Evolutionary conservation across 2,888 invertebrate genomes (phyloP), one percentile per base, ranked within the genome.

Genomic region (Lasioglossum calceatum): DNA sequence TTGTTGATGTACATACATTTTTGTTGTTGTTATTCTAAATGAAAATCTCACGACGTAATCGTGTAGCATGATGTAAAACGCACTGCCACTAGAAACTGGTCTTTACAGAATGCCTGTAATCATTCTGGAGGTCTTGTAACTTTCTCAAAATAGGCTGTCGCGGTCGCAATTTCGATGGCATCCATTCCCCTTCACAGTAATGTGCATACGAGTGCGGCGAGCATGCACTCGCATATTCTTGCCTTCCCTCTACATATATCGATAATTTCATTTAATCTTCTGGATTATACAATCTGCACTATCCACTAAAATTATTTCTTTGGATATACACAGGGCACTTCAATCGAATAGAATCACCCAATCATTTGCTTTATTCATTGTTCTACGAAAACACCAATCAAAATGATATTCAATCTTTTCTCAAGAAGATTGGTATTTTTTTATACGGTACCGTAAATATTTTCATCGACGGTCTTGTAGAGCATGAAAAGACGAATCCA

Each of bases 71-170:
- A 71, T n/a, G 84, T 80, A 72, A 79, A 77, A 76, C 73, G 73
- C 54, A 74, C 77, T 79, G 64, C 39, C 73, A 76, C 75, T 36
- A 73, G n/a, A 67, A 16, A 44, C 50, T 47, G 58, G 73, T 44
- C 72, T 76, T 47, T 84, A 36, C 67, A n/a, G 84, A 84, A 84
- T 75, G 67, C 61, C 39, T 54, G 47, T 77, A 77, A 75, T 79
- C 71, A 70, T 50, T 84, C 58, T 79, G 77, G 67, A 82, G 58
- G 74, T 85, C 85, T 58, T 85, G 79, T 79, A 84, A 80, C 84
- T 85, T 85, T 85, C 85, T 85, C 85, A 77, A 85, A 84, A 84
- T 85, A 85, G 85, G 84, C 76, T 83, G 79, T 54, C 83, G 84
- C 75, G 85, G 83, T 77, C 85, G 77, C 73, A 73, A 85, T 84